Percentiles rank a stretch among this genome's conserved stretches.
Conservation (phyloP, 2,113 vertebrate genomes). For the Cygnus atratus region DNA sequence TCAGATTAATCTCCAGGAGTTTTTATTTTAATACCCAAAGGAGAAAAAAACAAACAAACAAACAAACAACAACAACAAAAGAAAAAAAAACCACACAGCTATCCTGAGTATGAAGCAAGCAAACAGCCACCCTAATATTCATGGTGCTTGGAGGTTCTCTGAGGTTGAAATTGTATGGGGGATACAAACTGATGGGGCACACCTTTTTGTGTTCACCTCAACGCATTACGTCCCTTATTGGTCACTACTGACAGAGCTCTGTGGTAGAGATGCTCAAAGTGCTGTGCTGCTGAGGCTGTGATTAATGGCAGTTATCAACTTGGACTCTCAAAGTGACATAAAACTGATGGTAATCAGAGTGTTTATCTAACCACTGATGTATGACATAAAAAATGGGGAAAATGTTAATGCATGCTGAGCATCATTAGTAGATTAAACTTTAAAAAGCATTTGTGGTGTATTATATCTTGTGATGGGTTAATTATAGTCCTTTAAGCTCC, state of each 20-base stretch:
- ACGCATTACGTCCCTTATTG: background rate
- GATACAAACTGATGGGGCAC: background rate
- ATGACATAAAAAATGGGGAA: background rate
- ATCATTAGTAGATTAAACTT: conserved; percentile 20
- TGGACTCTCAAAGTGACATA: conserved; percentile 19
- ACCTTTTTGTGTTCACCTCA: background rate
- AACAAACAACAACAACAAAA: background rate
- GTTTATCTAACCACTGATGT: conserved; percentile 41
- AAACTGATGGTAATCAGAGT: conserved; percentile 48
- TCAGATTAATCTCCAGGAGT: background rate
- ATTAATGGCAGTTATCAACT: conserved; percentile 47
- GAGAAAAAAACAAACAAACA: no score
- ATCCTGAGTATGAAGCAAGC: background rate
- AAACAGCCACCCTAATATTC: background rate
- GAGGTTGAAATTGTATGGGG: background rate
- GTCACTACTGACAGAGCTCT: background rate
- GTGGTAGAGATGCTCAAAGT: background rate
- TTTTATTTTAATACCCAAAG: background rate
- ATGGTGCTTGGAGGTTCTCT: background rate
- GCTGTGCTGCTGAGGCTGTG: background rate
- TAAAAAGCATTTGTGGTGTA: conserved; percentile 17
- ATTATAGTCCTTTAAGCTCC: conserved; percentile 14
- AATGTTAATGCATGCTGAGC: conserved; percentile 37
- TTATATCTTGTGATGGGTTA: conserved; percentile 14
- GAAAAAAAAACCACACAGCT: background rate